Evolutionary conservation across 2,888 invertebrate genomes (phyloP), one percentile per base, ranked within the genome.

Genomic region (Anthrax anthrax): DNA sequence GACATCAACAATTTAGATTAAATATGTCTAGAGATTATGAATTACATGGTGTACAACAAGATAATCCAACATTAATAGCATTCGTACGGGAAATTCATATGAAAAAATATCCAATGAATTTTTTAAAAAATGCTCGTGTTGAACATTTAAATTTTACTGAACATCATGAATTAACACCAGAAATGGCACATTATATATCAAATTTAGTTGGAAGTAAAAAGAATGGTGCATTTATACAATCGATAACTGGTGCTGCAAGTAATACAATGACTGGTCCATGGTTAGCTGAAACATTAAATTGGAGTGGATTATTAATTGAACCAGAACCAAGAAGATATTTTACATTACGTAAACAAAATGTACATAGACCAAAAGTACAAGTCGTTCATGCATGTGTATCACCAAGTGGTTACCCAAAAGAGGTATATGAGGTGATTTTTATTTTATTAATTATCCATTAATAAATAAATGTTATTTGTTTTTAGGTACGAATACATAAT

Each of bases 1-100:
- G 78, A 50, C 81, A 81, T 50, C 81, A 83, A 61, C 84, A 84
- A 63, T 86, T 86, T 67, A 78, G 81, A 36, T 72, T 80, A 53
- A 86, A 84, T 70, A 81, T 86, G 81, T 81, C 81, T 42, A 78
- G 79, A 52, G 85, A 85, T 64, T 79, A 82, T 64, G 84, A 85
- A 61, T 71, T 85, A 54, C 73, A 77, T 32, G 74, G 77, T 58
- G 82, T 85, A 50, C 72, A 79, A 14, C 84, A 85, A 70, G 84
- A 82, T 61, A 80, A 85, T 57, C 78, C 81, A 2, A 75, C 77
- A 56, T 72, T 87, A 50, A 78, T 85, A 53, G 78, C 77, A 47
- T 85, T 81, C 66, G 82, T 87, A 54, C 71, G 81, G 23, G 78
- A 83, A 62, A 74, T 83, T 56, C 82, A 83, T 60, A 71, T 86